Evolutionary conservation across 2,888 invertebrate species (phyloP).

Genomic region (Phoenoteleia sp.): DNA sequence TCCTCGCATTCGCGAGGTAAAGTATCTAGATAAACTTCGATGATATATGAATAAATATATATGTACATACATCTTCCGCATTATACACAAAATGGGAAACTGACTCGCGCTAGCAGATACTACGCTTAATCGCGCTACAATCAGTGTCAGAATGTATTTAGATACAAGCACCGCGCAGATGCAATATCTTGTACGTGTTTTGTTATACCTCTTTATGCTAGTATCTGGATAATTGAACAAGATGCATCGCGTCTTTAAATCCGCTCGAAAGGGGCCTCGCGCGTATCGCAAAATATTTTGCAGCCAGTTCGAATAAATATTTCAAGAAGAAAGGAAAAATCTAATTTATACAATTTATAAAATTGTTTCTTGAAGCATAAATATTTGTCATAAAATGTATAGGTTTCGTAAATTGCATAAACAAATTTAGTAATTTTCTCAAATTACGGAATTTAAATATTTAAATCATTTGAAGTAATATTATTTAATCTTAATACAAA

Average conservation of each 20-base stretch:
- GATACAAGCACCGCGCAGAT: constrained; percentile 58
- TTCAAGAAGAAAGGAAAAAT: no score
- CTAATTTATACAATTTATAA: no score
- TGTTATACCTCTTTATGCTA: constrained; percentile 68
- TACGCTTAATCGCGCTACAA: constrained; percentile 68
- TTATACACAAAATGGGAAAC: constrained; percentile 70
- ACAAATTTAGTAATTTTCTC: no score
- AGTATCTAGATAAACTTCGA: constrained; percentile 65
- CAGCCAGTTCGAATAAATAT: constrained; percentile 13
- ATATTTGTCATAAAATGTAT: no score
- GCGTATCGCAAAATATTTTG: constrained; percentile 42
- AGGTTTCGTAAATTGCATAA: no score
- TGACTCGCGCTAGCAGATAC: constrained; percentile 65
- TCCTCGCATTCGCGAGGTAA: constrained; percentile 51
- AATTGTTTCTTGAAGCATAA: no score
- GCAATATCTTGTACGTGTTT: constrained; percentile 70
- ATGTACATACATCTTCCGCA: constrained; percentile 67
- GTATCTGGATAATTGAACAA: constrained; percentile 70
- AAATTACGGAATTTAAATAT: no score
- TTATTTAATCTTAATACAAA: no score
- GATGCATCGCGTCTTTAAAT: constrained; percentile 65
- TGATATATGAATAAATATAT: constrained; percentile 69
- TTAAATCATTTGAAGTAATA: no score
- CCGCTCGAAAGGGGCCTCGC: constrained; percentile 50
- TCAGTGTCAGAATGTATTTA: constrained; percentile 72